Conservation (phyloP, 2,797 vertebrate genomes). For the Melanotaenia boesemani region DNA sequence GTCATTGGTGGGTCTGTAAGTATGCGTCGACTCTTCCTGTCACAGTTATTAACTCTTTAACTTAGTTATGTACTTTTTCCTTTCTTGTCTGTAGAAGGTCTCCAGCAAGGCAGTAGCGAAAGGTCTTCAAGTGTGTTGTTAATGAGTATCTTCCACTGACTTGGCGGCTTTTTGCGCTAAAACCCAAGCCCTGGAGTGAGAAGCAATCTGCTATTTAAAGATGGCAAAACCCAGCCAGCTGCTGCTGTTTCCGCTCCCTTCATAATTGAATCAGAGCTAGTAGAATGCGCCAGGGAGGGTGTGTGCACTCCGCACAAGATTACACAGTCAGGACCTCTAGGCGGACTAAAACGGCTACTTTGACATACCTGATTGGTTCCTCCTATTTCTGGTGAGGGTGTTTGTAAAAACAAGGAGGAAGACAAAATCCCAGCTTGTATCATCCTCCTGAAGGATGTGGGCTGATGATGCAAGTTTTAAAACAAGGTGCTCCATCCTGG, state of each 20-base stretch:
- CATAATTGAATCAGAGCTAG: constrained; percentile 73
- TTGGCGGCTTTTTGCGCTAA: constrained; percentile 50
- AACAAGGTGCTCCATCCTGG: constrained; percentile 11
- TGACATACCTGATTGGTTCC: constrained; percentile 57
- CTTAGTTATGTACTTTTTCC: not conserved
- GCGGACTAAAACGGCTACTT: constrained; percentile 45
- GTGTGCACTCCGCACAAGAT: constrained; percentile 64
- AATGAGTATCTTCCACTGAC: constrained; percentile 44
- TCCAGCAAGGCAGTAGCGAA: not conserved
- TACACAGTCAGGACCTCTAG: constrained; percentile 51
- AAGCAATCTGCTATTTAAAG: constrained; percentile 78
- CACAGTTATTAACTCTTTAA: constrained; percentile 11
- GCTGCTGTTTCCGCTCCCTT: constrained; percentile 70
- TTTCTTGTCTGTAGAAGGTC: constrained; percentile 5
- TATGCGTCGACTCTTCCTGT: constrained; percentile 47
- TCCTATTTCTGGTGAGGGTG: constrained; percentile 38
- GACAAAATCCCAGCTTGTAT: constrained; percentile 17
- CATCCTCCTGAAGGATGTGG: constrained; percentile 38
- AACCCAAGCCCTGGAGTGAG: constrained; percentile 57
- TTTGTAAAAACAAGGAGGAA: constrained; percentile 38
- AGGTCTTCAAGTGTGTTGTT: constrained; percentile 26
- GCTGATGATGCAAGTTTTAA: constrained; percentile 19
- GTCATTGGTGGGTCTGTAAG: constrained; percentile 52
- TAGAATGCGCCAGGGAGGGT: constrained; percentile 59
- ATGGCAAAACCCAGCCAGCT: constrained; percentile 74